Evolutionary conservation across 2,888 invertebrate species (phyloP).

Genomic region (Latrodectus hesperus): DNA sequence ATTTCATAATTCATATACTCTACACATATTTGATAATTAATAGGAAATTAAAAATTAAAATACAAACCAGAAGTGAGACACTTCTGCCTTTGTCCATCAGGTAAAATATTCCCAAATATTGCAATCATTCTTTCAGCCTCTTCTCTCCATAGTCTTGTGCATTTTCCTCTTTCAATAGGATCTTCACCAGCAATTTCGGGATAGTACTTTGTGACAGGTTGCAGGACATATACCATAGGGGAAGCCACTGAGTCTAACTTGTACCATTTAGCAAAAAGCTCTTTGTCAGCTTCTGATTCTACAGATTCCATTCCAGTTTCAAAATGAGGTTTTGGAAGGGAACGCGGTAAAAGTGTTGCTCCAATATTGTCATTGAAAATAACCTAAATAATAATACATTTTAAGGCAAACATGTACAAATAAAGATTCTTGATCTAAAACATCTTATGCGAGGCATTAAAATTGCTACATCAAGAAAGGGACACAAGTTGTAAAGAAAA

Average conservation of each 20-base stretch:
- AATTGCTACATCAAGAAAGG: too few relatives aligned
- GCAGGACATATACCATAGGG: constrained; percentile 85
- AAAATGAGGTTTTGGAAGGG: constrained; percentile 86
- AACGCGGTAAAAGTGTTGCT: constrained; percentile 84
- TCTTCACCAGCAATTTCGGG: constrained; percentile 77
- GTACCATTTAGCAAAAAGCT: constrained; percentile 79
- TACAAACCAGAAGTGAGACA: constrained; percentile 80
- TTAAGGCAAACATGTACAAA: too few relatives aligned
- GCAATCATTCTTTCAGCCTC: constrained; percentile 81
- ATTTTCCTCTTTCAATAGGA: constrained; percentile 72
- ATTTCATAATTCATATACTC: too few relatives aligned
- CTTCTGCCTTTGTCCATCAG: constrained; percentile 85
- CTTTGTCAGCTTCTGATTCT: constrained; percentile 76
- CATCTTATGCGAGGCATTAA: too few relatives aligned
- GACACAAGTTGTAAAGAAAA: too few relatives aligned
- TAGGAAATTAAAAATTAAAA: background rate
- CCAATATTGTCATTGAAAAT: constrained; percentile 87
- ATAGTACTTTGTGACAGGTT: constrained; percentile 79
- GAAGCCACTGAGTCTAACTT: constrained; percentile 83
- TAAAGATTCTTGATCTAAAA: too few relatives aligned
- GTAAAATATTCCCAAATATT: constrained; percentile 83
- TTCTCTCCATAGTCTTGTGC: constrained; percentile 77
- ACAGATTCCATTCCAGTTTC: constrained; percentile 83
- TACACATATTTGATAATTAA: background rate
- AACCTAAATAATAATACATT: constrained; percentile 81